Evolutionary conservation across 2,113 vertebrate species (phyloP).

Genomic region (Anguilla japonica): DNA sequence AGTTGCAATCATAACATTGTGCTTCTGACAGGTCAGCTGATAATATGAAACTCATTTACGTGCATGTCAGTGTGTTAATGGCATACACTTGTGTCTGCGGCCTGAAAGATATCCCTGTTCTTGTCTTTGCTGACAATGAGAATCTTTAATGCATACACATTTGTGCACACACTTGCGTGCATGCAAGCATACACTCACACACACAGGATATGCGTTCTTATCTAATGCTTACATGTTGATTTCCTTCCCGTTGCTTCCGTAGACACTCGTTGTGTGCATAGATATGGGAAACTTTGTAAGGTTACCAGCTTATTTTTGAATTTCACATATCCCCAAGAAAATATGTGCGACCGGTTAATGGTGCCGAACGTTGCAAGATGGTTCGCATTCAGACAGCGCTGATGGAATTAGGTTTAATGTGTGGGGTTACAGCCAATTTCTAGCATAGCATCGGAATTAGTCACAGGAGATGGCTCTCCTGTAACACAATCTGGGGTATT

Average conservation of each 20-base stretch:
- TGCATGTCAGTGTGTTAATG: not conserved
- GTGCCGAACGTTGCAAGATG: not conserved
- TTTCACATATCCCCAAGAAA: not conserved
- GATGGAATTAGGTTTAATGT: constrained; percentile 21
- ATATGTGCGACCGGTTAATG: not conserved
- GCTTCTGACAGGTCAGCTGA: not conserved
- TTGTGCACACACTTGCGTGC: not conserved
- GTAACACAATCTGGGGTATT: not conserved
- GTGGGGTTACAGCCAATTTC: not conserved
- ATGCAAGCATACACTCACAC: not conserved
- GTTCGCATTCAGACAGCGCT: not conserved
- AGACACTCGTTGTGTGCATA: not conserved
- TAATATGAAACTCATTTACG: not conserved
- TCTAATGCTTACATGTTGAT: not conserved
- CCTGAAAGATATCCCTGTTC: not conserved
- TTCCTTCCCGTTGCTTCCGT: not conserved
- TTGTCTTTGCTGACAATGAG: not conserved
- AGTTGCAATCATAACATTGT: not conserved
- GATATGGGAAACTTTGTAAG: not conserved
- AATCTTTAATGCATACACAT: not conserved
- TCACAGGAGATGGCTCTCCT: constrained; percentile 13
- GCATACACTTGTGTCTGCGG: not conserved
- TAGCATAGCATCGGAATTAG: constrained; percentile 11
- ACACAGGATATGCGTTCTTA: not conserved
- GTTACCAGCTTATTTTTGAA: not conserved